These are phyloP conservation scores for Lepidonotus clava DNA, from an alignment of 2,888 invertebrate genomes.

Conservation along the genomic window DNA sequence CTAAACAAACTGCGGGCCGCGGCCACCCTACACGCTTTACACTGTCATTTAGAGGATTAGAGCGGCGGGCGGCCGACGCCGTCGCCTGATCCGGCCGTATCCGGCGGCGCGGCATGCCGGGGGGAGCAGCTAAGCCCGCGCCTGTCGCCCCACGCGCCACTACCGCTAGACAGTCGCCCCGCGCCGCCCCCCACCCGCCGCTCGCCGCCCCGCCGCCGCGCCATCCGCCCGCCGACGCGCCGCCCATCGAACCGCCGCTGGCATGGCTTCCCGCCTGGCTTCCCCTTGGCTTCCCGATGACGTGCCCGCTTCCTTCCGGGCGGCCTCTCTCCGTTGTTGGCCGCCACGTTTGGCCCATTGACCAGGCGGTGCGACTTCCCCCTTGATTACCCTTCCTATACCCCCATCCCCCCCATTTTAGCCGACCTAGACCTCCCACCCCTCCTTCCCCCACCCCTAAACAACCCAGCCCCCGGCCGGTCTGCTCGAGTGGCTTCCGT, in stretches of 20 bases:
- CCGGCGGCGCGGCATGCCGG: neutral
- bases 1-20: constrained; percentile 28
- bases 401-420: neutral
- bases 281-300: constrained; percentile 33
- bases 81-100: constrained; percentile 36
- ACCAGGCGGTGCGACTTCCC: constrained; percentile 9
- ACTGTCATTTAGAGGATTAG: constrained; percentile 49
- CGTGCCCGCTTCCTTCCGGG: constrained; percentile 45
- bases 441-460: neutral
- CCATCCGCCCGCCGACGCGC: neutral
- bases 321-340: neutral
- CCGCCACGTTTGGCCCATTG: constrained; percentile 41
- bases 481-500: constrained; percentile 11
- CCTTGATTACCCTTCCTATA: neutral
- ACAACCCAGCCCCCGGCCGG: neutral
- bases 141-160: constrained; percentile 28
- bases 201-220: neutral
- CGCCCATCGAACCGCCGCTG: neutral
- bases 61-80: neutral
- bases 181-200: neutral
- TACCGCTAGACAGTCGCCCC: neutral
- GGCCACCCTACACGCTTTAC: constrained; percentile 50
- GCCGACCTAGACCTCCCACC: neutral
- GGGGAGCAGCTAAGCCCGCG: constrained; percentile 24
- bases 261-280: constrained; percentile 44